These are phyloP conservation scores for Cardiocondyla obscurior DNA, from an alignment of 1,140 invertebrate genomes.

Conservation along the genomic window DNA sequence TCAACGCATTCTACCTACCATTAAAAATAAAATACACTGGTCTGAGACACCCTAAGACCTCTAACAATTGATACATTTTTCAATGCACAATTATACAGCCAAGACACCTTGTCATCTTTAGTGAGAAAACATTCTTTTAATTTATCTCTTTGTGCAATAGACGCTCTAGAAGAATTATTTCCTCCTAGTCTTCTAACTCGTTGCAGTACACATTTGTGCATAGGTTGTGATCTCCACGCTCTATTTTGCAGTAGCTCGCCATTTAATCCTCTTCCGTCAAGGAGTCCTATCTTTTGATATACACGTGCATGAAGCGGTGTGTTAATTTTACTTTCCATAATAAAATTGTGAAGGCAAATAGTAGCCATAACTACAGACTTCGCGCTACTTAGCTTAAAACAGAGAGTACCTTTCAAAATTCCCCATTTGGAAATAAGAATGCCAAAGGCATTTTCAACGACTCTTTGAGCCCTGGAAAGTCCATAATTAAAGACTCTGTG, in stretches of 20 bases:
- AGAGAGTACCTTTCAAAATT: not conserved
- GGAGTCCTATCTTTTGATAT: not conserved
- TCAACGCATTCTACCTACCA: no score
- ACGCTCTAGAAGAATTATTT: not conserved
- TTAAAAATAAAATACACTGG: no score
- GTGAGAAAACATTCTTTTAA: not conserved
- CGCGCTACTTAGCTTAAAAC: not conserved
- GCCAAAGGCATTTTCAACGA: not conserved
- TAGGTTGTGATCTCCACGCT: not conserved
- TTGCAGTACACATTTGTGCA: not conserved
- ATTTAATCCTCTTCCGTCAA: not conserved
- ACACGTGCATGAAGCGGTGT: not conserved
- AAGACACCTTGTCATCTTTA: not conserved
- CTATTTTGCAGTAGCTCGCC: not conserved
- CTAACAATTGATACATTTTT: not conserved
- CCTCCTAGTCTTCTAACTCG: not conserved
- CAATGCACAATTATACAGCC: not conserved
- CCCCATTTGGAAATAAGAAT: conserved; percentile 2
- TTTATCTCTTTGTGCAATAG: not conserved
- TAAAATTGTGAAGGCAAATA: not conserved
- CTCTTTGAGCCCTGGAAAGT: not conserved
- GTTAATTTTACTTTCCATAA: not conserved
- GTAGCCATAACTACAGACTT: not conserved
- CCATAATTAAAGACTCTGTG: conserved; percentile 3
- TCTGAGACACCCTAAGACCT: no score